These are phyloP conservation scores for Idris sp. DNA, from an alignment of 1,140 invertebrate species.

Conservation along the genomic window DNA sequence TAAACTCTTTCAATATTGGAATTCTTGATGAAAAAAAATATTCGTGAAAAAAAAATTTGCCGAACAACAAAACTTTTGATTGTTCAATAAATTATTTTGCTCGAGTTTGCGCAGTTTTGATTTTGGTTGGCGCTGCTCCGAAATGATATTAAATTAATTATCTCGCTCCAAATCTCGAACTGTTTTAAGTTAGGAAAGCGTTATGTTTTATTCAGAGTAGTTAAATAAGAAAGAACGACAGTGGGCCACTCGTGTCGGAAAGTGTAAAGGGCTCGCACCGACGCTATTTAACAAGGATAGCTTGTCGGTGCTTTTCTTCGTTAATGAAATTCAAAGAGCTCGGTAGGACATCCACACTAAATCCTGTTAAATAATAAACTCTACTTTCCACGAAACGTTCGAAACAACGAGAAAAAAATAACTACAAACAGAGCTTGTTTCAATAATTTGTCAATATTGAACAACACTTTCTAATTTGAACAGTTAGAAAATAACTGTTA, in stretches of 20 bases:
- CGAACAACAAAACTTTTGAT: slow-evolving; percentile 9
- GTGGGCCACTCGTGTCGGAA: slow-evolving; percentile 42
- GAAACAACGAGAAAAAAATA: slow-evolving; percentile 14
- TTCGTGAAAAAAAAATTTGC: no score
- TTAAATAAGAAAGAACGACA: slow-evolving; percentile 51
- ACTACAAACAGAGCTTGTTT: no score
- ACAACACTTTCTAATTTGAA: no score
- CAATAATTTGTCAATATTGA: no score
- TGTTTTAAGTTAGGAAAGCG: slow-evolving; percentile 34
- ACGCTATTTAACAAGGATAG: slow-evolving; percentile 52
- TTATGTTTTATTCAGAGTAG: slow-evolving; percentile 55
- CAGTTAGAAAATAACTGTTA: no score
- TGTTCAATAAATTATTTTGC: slow-evolving; percentile 7
- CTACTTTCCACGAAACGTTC: slow-evolving; percentile 13
- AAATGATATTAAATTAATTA: slow-evolving; percentile 51
- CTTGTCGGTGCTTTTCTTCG: slow-evolving; percentile 43
- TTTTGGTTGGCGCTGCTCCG: slow-evolving; percentile 3
- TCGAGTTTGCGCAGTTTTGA: slow-evolving; percentile 6
- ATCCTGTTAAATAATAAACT: slow-evolving; percentile 37
- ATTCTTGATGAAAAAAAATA: no score
- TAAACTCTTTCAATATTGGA: no score
- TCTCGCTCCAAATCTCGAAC: slow-evolving; percentile 33
- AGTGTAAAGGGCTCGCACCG: slow-evolving; percentile 47
- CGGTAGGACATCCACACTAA: slow-evolving; percentile 30
- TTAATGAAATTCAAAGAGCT: slow-evolving; percentile 44